Base-by-base conservation (phyloP, 2,888 invertebrate species). In the Ceriagrion tenellum region DNA sequence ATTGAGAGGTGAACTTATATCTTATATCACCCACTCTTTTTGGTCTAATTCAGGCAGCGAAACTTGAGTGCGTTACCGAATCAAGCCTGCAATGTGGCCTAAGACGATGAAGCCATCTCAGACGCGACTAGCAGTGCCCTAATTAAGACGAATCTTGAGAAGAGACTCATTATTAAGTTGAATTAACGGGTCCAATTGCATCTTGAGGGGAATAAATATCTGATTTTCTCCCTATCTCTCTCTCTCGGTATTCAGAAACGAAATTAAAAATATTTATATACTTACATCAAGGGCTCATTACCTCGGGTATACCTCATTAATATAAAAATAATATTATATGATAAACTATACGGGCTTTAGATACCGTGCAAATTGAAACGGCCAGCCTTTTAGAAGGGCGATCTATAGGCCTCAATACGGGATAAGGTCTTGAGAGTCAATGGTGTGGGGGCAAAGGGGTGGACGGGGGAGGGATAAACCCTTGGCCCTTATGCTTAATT, bases 61-160 rank as follows among this genome's bases (percentile, higher is more conserved):
- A 81, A n/a, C 10, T 8, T 0, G 26, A 23, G 69, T n/a, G 26
- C 26, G 8, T n/a, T 12, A n/a, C n/a, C 8, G 6, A 26, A 12
- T n/a, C 26, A n/a, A 69, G 69, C 26, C n/a, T 69, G 69, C 23
- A n/a, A n/a, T n/a, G n/a, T 13, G 18, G 26, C 10, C n/a, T 23
- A 26, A 59, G 69, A 69, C 26, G 16, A 23, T 26, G 23, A 18
- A 23, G 35, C 13, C 35, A 13, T 81, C 81, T 81, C 35, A 81
- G 18, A 81, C 35, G 6, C 18, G 13, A 26, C n/a, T 26, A 69
- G 26, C 26, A 23, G 10, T 69, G 69, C n/a, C 81, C 35, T 30
- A 81, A 81, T 81, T 12, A 81, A 81, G 81, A 81, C 81, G 35
- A 81, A 81, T 69, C 69, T 81, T 81, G n/a, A 18, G 69, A 26